Evolutionary conservation across 2,888 invertebrate genomes (phyloP), one percentile per base, ranked within the genome.

Genomic region (Tryphoninae sp.): DNA sequence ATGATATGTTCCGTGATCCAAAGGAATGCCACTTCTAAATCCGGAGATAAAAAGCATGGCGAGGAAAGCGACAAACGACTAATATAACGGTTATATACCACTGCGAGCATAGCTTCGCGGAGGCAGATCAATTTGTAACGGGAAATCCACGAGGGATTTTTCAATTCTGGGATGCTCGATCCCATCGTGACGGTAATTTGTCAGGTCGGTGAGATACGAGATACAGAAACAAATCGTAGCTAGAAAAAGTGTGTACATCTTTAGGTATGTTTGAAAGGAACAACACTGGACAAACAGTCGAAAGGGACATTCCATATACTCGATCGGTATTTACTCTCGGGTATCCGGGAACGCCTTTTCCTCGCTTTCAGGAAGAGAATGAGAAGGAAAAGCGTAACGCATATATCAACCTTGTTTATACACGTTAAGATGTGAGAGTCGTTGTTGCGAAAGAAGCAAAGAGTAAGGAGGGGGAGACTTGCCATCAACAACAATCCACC

Each of bases 351-450:
- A 40, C 55, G 42, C 13, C 11, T 23, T 33, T 55, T 13, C 33
- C 69, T 26, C 45, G 13, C 7, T 13, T 45, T 13, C 45, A 45
- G 45, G 7, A 2, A 45, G 45, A 45, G 13, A 22, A 13, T 40
- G 13, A 42, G 16, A 64, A 40, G 4, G 42, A 64, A 75, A 62
- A 80, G 83, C 80, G 74, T 40, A 77, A 23, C 78, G 82, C 86
- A 86, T 86, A 86, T 81, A 86, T 87, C 87, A 87, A 81, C 81
- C 83, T 82, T 86, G 84, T 86, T 88, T 88, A 83, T 86, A 84
- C 83, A 67, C 80, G 69, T 61, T 51, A 58, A 80, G 74, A 78
- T 53, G 68, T 53, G 79, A 75, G 78, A 81, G 79, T 81, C 79
- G 59, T 64, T 59, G 67, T 53, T 40, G 53, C 45, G 71, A 75